These are phyloP conservation scores for Gadus chalcogrammus DNA, from an alignment of 2,113 vertebrate genomes.

Conservation along the genomic window DNA sequence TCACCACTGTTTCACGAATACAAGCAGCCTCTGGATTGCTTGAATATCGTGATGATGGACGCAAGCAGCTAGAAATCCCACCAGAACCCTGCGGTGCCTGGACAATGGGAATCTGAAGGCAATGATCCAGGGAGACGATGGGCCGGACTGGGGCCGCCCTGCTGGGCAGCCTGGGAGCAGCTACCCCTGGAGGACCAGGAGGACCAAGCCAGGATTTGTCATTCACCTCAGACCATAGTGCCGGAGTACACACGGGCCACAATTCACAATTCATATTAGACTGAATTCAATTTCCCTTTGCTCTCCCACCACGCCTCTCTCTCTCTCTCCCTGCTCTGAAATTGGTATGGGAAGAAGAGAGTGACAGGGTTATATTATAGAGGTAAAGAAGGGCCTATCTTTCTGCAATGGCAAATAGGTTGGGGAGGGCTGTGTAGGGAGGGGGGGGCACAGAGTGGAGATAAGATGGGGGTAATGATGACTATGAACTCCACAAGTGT, in stretches of 20 bases:
- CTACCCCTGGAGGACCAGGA: too few species aligned
- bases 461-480: neutral
- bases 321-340: slow-evolving; percentile 4
- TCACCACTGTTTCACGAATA: too few species aligned
- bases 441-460: neutral
- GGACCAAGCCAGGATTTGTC: neutral
- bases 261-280: slow-evolving; percentile 5
- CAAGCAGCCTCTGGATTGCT: too few species aligned
- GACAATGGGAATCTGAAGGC: too few species aligned
- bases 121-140: too few species aligned
- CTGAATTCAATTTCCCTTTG: neutral
- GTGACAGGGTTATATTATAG: slow-evolving; percentile 3
- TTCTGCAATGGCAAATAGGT: neutral
- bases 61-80: too few species aligned
- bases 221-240: slow-evolving; percentile 3
- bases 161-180: too few species aligned
- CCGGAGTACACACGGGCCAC: neutral
- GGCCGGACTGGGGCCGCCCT: too few species aligned
- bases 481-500: neutral
- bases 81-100: too few species aligned
- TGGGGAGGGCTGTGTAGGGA: too few species aligned
- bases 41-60: too few species aligned
- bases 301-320: neutral
- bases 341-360: neutral
- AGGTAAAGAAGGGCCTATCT: neutral